Evolutionary conservation across 2,888 invertebrate genomes (phyloP), one percentile per base, ranked within the genome.

Genomic region (Bimastos eiseni): DNA sequence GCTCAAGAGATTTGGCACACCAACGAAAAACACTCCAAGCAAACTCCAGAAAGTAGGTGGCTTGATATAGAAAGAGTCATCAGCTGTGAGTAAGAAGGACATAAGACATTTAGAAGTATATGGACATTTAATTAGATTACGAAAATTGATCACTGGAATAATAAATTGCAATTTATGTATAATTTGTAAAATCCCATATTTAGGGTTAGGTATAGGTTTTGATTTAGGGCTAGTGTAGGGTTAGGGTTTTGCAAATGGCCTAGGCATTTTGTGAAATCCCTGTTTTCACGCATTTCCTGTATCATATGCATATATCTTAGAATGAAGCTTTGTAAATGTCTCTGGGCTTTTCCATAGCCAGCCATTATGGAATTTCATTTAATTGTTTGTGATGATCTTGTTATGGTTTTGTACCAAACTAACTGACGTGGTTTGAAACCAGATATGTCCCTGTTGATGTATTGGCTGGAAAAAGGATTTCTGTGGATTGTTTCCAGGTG

Each of bases 1-100:
- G 6, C 44, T 89, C 36, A 89, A 89, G 55, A n/a, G 90, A 70
- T 86, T 33, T 24, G 86, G n/a, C 24, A 86, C 86, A 36, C 86
- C 86, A 8, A 24, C 86, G 37, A 86, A 34, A 24, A 36, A 37
- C 86, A 86, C 86, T 5, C 86, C 36, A 24, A 37, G 24, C 36
- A 70, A 70, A 70, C n/a, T 70, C 30, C 30, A n/a, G 17, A 70
- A 70, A n/a, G 70, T 70, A 70, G n/a, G 70, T 70, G 70, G 11
- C 70, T 70, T n/a, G n/a, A n/a, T 0, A 4, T n/a, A n/a, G 70
- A 55, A 44, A 44, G 44, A 44, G 44, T 44, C 21, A 2, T 44
- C 44, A 44, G 55, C 21, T 55, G 55, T 55, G 24, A 55, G 3
- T 55, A 17, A 55, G 55, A 30, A 55, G 55, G 5, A 55, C 55